These are phyloP conservation scores for Blera fallax DNA, from an alignment of 2,888 invertebrate genomes.

Conservation along the genomic window DNA sequence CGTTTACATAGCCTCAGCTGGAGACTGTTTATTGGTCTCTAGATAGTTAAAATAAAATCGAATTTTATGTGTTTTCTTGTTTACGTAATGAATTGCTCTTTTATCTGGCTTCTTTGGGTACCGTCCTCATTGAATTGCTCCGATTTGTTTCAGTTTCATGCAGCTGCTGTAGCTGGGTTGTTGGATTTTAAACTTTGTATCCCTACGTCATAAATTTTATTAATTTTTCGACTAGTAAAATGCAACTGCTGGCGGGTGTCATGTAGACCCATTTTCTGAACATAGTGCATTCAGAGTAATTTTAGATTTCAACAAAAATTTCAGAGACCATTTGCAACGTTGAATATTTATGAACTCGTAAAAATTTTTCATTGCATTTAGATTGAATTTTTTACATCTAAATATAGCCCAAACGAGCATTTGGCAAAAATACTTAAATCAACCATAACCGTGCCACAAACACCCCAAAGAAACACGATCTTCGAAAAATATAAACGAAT, in stretches of 20 bases:
- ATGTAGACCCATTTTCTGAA: neutral
- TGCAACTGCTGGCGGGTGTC: neutral
- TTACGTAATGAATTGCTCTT: too few relatives aligned
- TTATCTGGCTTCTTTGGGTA: too few relatives aligned
- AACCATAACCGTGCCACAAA: neutral
- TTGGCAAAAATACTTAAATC: neutral
- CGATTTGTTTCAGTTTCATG: neutral
- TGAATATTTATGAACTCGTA: neutral
- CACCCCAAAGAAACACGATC: neutral
- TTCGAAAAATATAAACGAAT: neutral
- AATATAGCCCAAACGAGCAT: neutral
- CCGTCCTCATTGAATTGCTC: neutral
- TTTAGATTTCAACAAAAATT: neutral
- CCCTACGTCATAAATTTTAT: too few relatives aligned
- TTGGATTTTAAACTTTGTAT: too few relatives aligned
- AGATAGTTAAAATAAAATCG: neutral
- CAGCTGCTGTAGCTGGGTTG: neutral
- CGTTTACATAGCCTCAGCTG: neutral
- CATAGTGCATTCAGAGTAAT: neutral
- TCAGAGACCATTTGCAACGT: neutral
- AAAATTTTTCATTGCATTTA: constrained; percentile 1
- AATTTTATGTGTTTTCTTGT: neutral
- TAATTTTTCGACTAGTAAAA: neutral
- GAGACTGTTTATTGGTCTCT: neutral
- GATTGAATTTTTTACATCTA: constrained; percentile 6